These are phyloP conservation scores for Galemys pyrenaicus DNA, from an alignment of 2,113 vertebrate genomes.

Conservation along the genomic window DNA sequence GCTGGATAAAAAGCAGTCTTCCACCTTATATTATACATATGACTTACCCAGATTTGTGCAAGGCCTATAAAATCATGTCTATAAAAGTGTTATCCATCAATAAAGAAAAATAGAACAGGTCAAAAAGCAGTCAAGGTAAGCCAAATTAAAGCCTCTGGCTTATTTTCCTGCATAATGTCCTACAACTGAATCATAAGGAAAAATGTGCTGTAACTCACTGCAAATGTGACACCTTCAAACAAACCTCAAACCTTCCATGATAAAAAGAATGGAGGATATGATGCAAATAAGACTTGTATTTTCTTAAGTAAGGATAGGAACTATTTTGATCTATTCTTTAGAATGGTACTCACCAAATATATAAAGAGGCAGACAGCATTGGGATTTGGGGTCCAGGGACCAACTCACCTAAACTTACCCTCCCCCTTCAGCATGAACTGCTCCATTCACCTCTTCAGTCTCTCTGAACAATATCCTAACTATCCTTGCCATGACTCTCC, in stretches of 20 bases:
- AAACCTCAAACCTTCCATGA: not conserved
- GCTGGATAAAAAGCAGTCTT: constrained; percentile 18
- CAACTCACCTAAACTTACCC: not conserved
- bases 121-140: constrained; percentile 66
- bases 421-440: not conserved
- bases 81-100: constrained; percentile 10
- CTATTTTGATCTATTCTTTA: not conserved
- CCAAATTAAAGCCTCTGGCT: constrained; percentile 59
- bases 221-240: constrained; percentile 17
- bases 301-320: constrained; percentile 20
- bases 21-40: not conserved
- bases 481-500: not conserved
- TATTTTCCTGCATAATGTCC: constrained; percentile 41
- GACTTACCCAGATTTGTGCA: constrained; percentile 49
- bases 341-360: not conserved
- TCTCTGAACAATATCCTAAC: not conserved
- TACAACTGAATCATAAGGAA: constrained; percentile 28
- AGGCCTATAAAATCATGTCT: constrained; percentile 33
- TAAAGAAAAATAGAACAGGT: constrained; percentile 60
- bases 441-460: not conserved
- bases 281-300: constrained; percentile 8
- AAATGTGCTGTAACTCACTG: not conserved
- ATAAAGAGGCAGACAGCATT: not conserved
- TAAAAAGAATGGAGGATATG: not conserved
- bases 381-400: not conserved